Base-by-base conservation (phyloP, 2,888 invertebrate genomes). In the Trichopria drosophilae region DNA sequence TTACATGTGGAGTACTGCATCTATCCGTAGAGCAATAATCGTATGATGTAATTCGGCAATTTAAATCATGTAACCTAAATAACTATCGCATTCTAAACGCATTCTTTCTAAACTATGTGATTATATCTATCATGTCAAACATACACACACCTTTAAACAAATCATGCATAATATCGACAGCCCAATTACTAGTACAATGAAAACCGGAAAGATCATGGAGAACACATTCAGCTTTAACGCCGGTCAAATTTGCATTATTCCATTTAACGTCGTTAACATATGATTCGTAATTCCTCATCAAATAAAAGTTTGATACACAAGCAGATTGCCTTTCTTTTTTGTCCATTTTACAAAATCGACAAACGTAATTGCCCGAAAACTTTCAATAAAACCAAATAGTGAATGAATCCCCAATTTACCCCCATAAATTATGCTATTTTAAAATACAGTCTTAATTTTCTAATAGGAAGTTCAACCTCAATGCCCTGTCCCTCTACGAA, bases 371-470 rank as follows among this genome's bases (percentile, higher is more conserved):
- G 9, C 44, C 47, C 3, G 20, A 23, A 28, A 58, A 20, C 41
- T 44, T 32, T 53, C 53, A 7, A 45, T 16, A 20, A 54, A 51
- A 0, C 55, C 51, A 15, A 51, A 41, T 10, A 56, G 31, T 3
- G 36, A 36, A 13, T 57, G 40, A 1, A 54, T 15, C 1, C 54
- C 57, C 2, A 53, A 18, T 35, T 59, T 59, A 28, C 57, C 57
- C 57, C 57, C 6, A 39, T 7, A 12, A 59, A 34, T 9, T 51
- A 18, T 16, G 18, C 37, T 15, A 55, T 39, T 24, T 46, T 18
- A 44, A 57, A 59, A 20, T 32, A 53, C 3, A 55, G 9, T 22
- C 4, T 37, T 45, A 36, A 36, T n/a, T 18, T 15, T 10, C 20
- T 32, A 5, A 6, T n/a, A 15, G 34, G 13, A 9, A 31, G 19